A percentile compares a stretch with the other conserved stretches of the same genome.
phyloP scores from a whole-genome alignment of 2,888 invertebrate genomes.

The Drosophila nr. fundita region DNA sequence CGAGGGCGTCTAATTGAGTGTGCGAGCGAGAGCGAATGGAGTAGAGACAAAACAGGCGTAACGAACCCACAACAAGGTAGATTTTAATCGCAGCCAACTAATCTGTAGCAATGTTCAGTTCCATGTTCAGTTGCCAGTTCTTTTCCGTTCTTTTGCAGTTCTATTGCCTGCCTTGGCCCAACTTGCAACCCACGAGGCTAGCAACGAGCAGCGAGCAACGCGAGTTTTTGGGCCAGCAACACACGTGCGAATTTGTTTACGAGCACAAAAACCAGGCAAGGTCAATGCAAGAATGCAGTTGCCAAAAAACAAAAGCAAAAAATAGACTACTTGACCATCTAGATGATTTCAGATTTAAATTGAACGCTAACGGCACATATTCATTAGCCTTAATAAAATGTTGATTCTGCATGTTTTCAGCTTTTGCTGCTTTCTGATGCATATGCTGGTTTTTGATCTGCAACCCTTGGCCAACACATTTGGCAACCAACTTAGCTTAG shows the following conservation, averaged over 20 bases:
- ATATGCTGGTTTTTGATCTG: conserved; percentile 44
- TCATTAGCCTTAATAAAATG: conserved; percentile 23
- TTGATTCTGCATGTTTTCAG: background rate
- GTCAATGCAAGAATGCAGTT: conserved; percentile 23
- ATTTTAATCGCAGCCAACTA: conserved; percentile 75
- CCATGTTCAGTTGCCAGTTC: conserved; percentile 37
- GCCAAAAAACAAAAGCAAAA: background rate
- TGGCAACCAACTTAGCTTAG: conserved; percentile 33
- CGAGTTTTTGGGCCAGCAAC: conserved; percentile 34
- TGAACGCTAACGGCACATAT: conserved; percentile 9
- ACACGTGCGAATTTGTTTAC: conserved; percentile 64
- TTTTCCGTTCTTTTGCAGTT: conserved; percentile 26
- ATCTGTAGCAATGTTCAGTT: conserved; percentile 69
- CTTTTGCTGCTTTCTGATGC: conserved; percentile 16
- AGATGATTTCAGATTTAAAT: background rate
- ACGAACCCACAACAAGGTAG: conserved; percentile 75
- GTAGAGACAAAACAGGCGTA: conserved; percentile 50
- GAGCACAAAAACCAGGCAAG: conserved; percentile 22
- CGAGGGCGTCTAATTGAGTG: conserved; percentile 8
- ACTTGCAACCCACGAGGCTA: conserved; percentile 35
- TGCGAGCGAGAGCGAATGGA: conserved; percentile 3
- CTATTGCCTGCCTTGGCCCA: conserved; percentile 49
- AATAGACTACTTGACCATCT: conserved; percentile 8
- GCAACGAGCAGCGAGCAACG: conserved; percentile 5
- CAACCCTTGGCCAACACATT: conserved; percentile 21